phyloP scores from a whole-genome alignment of 2,797 vertebrate species.

The Forpus xanthops region DNA sequence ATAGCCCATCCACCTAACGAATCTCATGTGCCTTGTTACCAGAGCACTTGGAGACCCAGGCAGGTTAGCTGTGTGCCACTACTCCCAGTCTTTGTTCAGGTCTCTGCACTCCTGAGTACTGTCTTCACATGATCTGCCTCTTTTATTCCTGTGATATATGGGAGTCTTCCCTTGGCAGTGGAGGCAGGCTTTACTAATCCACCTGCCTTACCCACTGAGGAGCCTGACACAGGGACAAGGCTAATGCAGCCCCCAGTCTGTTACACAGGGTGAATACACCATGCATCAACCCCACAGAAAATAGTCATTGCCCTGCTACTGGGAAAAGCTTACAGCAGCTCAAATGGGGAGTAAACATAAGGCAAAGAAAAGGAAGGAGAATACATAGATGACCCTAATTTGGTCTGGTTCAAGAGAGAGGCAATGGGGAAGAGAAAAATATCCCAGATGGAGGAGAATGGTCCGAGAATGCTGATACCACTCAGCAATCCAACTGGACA shows the following conservation, averaged over 20 bases:
- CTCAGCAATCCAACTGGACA: neutral
- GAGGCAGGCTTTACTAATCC: neutral
- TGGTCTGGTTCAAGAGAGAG: neutral
- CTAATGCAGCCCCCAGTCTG: neutral
- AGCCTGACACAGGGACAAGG: neutral
- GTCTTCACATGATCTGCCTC: neutral
- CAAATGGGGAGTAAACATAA: neutral
- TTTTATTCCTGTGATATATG: neutral
- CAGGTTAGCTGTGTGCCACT: neutral
- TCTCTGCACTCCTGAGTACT: neutral
- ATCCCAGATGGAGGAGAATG: neutral
- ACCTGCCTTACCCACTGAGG: neutral
- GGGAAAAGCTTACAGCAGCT: neutral
- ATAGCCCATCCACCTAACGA: neutral
- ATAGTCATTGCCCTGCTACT: neutral
- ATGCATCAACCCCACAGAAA: too few relatives aligned
- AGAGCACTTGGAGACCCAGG: neutral
- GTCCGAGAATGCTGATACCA: neutral
- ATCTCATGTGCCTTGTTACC: neutral
- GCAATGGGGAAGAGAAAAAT: neutral
- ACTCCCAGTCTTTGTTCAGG: neutral
- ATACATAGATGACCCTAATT: neutral
- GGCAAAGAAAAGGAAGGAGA: neutral
- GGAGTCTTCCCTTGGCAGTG: neutral
- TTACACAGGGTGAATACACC: too few relatives aligned